Percentiles rank a stretch among this genome's conserved stretches.
Evolutionary conservation across 1,140 invertebrate species (phyloP).

Genomic region (Neoseiulus cucumeris): DNA sequence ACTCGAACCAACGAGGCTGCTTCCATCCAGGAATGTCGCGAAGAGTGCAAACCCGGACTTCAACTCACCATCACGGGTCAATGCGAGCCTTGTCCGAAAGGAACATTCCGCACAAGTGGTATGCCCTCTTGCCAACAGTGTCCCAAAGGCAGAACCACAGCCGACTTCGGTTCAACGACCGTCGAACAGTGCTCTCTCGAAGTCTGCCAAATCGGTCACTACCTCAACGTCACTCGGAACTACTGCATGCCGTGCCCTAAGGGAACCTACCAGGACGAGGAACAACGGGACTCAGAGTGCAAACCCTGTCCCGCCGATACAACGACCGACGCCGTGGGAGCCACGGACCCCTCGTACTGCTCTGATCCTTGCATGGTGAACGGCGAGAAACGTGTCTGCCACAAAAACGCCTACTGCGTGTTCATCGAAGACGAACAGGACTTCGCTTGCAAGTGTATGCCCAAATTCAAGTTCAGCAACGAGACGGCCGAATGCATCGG

Average conservation of each 20-base stretch:
- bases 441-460: conserved; percentile 79
- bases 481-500: conserved; percentile 25
- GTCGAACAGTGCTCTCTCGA: conserved; percentile 69
- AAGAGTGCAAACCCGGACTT: conserved; percentile 37
- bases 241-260: conserved; percentile 70
- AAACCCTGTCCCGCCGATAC: conserved; percentile 75
- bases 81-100: conserved; percentile 74
- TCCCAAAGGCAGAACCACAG: conserved; percentile 68
- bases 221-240: conserved; percentile 59
- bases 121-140: conserved; percentile 68
- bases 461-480: conserved; percentile 58
- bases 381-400: conserved; percentile 61
- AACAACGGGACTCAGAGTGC: conserved; percentile 59
- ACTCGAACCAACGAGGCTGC: conserved; percentile 75
- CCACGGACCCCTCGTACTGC: conserved; percentile 58
- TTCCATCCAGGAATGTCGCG: conserved; percentile 35
- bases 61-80: conserved; percentile 68
- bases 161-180: conserved; percentile 51
- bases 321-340: conserved; percentile 57
- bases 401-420: conserved; percentile 67
- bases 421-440: conserved; percentile 60
- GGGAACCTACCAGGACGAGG: conserved; percentile 75
- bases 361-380: conserved; percentile 74
- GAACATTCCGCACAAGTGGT: conserved; percentile 69
- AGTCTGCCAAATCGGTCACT: conserved; percentile 41